A percentile compares a stretch with the other conserved stretches of the same genome.
phyloP scores from a whole-genome alignment of 2,888 invertebrate genomes.

The Plagodis pulveraria region DNA sequence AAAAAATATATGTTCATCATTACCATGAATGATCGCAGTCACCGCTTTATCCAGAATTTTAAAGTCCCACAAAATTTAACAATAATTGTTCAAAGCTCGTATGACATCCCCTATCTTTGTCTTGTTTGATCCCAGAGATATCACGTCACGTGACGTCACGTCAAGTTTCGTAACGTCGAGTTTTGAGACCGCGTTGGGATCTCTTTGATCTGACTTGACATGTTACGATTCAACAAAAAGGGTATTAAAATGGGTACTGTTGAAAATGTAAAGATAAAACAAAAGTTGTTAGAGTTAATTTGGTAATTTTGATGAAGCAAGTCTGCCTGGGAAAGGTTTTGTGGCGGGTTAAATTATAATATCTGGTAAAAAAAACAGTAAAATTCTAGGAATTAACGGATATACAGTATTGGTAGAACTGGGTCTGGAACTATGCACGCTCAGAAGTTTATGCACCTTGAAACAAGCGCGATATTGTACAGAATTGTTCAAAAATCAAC shows the following conservation, averaged over 20 bases:
- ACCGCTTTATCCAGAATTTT: too few species aligned
- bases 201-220: slow-evolving; percentile 24
- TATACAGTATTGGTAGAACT: too few species aligned
- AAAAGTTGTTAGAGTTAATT: background rate
- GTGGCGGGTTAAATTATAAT: too few species aligned
- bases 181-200: slow-evolving; percentile 17
- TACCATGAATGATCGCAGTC: too few species aligned
- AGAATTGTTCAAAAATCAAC: too few species aligned
- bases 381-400: too few species aligned
- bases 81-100: slow-evolving; percentile 4
- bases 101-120: slow-evolving; percentile 16
- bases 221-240: slow-evolving; percentile 6
- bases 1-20: too few species aligned
- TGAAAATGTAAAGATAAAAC: slow-evolving; percentile 1
- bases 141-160: slow-evolving; percentile 15
- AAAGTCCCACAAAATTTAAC: slow-evolving; percentile 32
- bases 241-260: slow-evolving; percentile 7
- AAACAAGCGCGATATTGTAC: too few species aligned
- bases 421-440: too few species aligned
- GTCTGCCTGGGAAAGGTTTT: background rate
- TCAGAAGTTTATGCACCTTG: too few species aligned
- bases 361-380: too few species aligned
- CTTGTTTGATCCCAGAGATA: slow-evolving; percentile 9
- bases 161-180: slow-evolving; percentile 13
- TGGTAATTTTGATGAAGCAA: background rate